Evolutionary conservation across 1,140 invertebrate genomes (phyloP), one percentile per base, ranked within the genome.

Genomic region (Oreohelix idahoensis): DNA sequence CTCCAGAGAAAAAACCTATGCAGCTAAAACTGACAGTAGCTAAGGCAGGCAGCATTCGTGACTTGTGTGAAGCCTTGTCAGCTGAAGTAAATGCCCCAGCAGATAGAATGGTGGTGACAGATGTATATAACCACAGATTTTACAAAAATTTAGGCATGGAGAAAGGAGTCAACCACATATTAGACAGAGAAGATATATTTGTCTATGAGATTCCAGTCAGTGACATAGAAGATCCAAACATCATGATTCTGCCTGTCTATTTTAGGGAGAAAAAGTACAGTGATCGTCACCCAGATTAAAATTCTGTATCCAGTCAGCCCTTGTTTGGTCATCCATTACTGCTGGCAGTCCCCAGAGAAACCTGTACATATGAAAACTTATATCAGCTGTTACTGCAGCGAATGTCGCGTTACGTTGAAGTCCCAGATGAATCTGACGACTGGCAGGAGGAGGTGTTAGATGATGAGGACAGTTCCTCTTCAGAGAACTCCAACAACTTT

Each of bases 51-150:
- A 87, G 49, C 78, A 89, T 92, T 26, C n/a, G 45, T 26, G 92
- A 93, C 79, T 81, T 93, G 77, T 92, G 91, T 86, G 85, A 75
- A 45, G 88, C 88, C 26, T 83, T 92, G 45, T 90, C 89, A 63
- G 81, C 87, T 39, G 84, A 89, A 71, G 91, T 91, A 39, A 75
- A 87, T 74, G 87, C 93, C n/a, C 89, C 91, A 53, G 83, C 90
- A 42, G 88, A 92, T 58, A 90, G 89, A 85, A 91, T 95, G 90
- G 87, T 93, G 58, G 93, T 94, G 32, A 92, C 93, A 71, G 94
- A 94, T 87, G 92, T 94, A 0, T 93, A 92, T 81, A 94, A 93
- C 87, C 91, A 93, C 85, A 91, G 93, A 80, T 93, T 94, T 84
- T 93, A 94, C 87, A 94, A 94, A 87, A 88, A 94, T 35, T 94